phyloP scores from a whole-genome alignment of 2,888 invertebrate species.

The Andrena camellia region DNA sequence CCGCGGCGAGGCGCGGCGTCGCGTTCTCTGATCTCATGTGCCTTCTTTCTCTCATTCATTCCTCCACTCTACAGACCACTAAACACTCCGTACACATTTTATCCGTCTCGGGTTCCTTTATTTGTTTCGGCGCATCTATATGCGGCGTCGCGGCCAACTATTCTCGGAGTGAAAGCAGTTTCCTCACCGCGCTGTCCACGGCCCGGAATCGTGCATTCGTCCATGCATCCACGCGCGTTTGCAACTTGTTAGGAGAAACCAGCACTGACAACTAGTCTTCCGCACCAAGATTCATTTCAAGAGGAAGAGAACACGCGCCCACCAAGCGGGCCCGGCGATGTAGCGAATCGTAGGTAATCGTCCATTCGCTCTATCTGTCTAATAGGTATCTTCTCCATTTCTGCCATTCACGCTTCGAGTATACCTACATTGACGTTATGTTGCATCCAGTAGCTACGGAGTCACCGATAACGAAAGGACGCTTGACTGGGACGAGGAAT shows the following conservation, averaged over 20 bases:
- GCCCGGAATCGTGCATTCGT: slow-evolving; percentile 37
- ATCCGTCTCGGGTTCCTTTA: slow-evolving; percentile 69
- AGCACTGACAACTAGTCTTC: not conserved
- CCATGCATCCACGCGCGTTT: slow-evolving; percentile 8
- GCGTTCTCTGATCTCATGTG: slow-evolving; percentile 43
- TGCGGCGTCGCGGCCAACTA: slow-evolving; percentile 70
- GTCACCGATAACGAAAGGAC: not conserved
- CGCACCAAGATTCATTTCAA: not conserved
- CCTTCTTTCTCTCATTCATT: slow-evolving; percentile 66
- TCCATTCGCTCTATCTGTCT: not conserved
- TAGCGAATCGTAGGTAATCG: no score
- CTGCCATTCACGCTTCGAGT: no score
- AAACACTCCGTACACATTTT: slow-evolving; percentile 74
- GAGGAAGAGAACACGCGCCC: not conserved
- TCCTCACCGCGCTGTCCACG: slow-evolving; percentile 53
- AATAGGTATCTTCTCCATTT: no score
- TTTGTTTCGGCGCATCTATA: slow-evolving; percentile 72
- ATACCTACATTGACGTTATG: not conserved
- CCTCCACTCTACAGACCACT: slow-evolving; percentile 64
- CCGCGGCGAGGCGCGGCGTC: slow-evolving; percentile 14
- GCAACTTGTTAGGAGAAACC: slow-evolving; percentile 57
- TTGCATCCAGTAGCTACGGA: not conserved
- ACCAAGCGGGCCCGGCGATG: no score
- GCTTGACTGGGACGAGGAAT: not conserved
- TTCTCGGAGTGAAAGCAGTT: slow-evolving; percentile 72